A percentile compares a stretch with the other conserved stretches of the same genome.
These are phyloP conservation scores for Harpagoxenus sublaevis DNA, from an alignment of 2,888 invertebrate genomes.

Conservation along the genomic window DNA sequence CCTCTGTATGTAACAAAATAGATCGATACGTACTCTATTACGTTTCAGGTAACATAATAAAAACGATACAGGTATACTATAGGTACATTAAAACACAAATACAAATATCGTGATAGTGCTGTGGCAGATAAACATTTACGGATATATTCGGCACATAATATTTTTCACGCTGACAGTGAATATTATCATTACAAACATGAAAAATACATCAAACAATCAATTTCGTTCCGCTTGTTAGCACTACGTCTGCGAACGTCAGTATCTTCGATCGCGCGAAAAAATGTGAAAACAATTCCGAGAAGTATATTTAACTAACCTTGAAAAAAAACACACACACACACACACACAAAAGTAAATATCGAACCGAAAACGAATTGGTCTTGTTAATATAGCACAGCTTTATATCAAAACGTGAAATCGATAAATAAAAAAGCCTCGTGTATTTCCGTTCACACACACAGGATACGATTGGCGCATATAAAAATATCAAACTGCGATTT, in stretches of 20 bases:
- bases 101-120: background rate
- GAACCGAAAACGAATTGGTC: background rate
- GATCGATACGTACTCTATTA: background rate
- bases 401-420: conserved; percentile 20
- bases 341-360: background rate
- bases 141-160: background rate
- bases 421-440: conserved; percentile 27
- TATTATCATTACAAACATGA: background rate
- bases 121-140: background rate
- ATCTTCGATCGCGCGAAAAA: background rate
- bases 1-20: background rate
- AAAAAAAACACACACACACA: conserved; percentile 25
- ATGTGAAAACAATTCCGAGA: background rate
- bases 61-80: background rate
- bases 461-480: conserved; percentile 3
- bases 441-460: conserved; percentile 12
- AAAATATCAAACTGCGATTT: conserved; percentile 45
- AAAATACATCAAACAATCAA: background rate
- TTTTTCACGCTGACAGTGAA: background rate
- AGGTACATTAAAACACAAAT: background rate
- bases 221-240: background rate
- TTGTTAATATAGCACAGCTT: background rate
- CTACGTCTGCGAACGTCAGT: background rate
- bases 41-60: background rate
- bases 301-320: conserved; percentile 8